Base-by-base conservation (phyloP, 2,888 invertebrate genomes). In the Zygaena filipendulae region DNA sequence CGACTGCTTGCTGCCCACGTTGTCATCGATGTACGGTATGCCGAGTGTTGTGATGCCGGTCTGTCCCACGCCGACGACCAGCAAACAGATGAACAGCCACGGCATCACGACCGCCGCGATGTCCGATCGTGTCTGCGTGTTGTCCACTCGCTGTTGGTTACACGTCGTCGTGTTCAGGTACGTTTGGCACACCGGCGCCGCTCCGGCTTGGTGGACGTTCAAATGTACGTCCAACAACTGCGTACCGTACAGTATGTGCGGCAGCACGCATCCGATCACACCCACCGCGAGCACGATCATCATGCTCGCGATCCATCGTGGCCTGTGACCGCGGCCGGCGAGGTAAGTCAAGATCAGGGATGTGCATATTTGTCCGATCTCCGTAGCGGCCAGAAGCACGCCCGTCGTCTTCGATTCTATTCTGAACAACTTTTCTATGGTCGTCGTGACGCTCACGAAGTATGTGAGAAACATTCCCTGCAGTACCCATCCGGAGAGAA, bases 401-500 rank as follows among this genome's bases (percentile, higher is more conserved):
- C 95, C 95, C 1, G 93, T 95, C 21, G 92, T 93, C 72, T 91
- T 92, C 32, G 93, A 93, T 63, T 93, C 93, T 36, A 95, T 90
- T 77, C 92, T 91, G 64, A 93, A 95, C 35, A 95, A 80, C 68
- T 94, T 95, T 68, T 95, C 95, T 41, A 95, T 90, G 16, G 95
- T 95, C 32, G 95, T 95, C 52, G 95, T 92, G 42, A 93, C 92
- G 59, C 92, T 92, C 33, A 95, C 95, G 63, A 95, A 94, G 68
- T 95, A 95, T 21, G 95, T 95, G 69, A 91, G 91, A 69, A 92
- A 95, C 92, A 95, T 95, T 36, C 95, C 95, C 70, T 88, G 88
- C 32, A 88, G 74, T 36, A 93, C 91, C 88, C 92, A 93, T 28
- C 92, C 91, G 47, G 92, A 83, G 52, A 92, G 87, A 66, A 95